phyloP scores from a whole-genome alignment of 2,113 vertebrate species.

The Tenrec ecaudatus region DNA sequence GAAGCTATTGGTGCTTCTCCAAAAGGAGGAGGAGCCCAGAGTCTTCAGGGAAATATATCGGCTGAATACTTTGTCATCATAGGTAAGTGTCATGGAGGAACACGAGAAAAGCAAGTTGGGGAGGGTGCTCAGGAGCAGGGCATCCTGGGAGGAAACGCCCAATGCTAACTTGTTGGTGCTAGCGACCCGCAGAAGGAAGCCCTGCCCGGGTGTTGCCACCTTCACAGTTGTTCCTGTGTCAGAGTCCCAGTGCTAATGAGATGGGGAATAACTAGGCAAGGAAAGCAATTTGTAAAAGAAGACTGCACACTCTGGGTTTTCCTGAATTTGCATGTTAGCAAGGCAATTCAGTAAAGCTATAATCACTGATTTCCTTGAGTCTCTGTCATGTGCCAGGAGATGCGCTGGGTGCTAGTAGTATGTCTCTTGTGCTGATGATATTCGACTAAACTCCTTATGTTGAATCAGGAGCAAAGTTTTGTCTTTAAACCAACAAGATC shows the following conservation, averaged over 20 bases:
- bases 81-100: neutral
- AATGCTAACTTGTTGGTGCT: no score
- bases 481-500: neutral
- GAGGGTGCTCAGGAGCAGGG: accelerated
- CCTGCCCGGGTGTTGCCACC: no score
- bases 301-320: neutral
- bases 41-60: neutral
- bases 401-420: neutral
- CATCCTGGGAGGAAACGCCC: neutral
- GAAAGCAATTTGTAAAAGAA: neutral
- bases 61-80: neutral
- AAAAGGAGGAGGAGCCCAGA: neutral
- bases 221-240: no score
- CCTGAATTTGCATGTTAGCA: neutral
- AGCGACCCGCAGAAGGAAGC: no score
- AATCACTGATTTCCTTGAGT: neutral
- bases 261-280: neutral
- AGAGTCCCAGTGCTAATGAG: neutral
- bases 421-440: neutral
- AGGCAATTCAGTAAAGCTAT: neutral
- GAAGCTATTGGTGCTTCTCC: neutral
- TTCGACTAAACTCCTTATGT: neutral
- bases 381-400: no score
- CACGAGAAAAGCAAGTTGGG: accelerated
- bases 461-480: neutral